phyloP scores from a whole-genome alignment of 2,113 vertebrate genomes.

The Rafetus swinhoei region DNA sequence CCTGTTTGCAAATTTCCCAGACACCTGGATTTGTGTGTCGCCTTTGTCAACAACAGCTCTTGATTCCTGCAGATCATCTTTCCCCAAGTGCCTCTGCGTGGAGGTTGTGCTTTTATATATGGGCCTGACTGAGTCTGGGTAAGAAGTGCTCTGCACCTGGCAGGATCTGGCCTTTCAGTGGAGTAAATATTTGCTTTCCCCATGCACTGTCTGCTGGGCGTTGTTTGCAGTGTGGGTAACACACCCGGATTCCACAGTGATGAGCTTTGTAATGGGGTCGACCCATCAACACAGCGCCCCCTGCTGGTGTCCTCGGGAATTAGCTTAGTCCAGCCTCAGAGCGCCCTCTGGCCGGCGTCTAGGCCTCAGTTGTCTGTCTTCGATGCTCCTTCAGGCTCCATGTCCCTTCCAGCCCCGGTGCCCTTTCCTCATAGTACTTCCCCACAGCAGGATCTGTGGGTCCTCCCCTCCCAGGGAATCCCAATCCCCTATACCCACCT shows the following conservation, averaged over 20 bases:
- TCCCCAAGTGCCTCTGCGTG: accelerated
- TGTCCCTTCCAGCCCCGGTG: too few relatives aligned
- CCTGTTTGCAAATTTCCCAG: background rate
- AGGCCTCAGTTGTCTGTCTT: too few relatives aligned
- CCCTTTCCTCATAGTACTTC: too few relatives aligned
- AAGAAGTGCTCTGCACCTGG: background rate
- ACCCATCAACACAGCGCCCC: too few relatives aligned
- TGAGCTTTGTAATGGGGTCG: too few relatives aligned
- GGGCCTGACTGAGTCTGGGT: background rate
- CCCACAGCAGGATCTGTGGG: too few relatives aligned
- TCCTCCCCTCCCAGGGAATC: too few relatives aligned
- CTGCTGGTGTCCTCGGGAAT: too few relatives aligned
- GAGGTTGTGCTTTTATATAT: accelerated
- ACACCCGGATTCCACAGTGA: background rate
- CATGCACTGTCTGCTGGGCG: background rate
- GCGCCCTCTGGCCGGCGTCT: too few relatives aligned
- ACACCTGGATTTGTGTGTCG: background rate
- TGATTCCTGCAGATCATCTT: accelerated
- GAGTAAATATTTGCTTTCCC: background rate
- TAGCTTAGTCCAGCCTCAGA: too few relatives aligned
- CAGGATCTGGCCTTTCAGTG: background rate
- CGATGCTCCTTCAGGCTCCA: too few relatives aligned
- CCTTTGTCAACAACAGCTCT: background rate
- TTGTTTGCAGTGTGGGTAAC: background rate
- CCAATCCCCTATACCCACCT: too few relatives aligned